Base-by-base conservation (phyloP, 2,888 invertebrate genomes). In the Homarus gammarus region DNA sequence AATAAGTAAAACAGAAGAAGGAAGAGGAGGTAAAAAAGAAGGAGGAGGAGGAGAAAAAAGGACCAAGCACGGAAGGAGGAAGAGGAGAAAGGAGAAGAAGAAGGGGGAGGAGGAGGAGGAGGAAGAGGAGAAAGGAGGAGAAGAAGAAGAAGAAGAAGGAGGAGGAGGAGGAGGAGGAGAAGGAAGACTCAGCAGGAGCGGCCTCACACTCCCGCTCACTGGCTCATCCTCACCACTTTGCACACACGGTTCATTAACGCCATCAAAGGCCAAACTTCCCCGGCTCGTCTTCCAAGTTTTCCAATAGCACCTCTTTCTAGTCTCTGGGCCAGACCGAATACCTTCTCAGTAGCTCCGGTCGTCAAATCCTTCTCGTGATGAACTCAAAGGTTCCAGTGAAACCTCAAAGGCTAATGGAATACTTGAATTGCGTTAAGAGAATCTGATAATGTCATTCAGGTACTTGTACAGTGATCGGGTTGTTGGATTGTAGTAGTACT, bases 1-100 rank as follows among this genome's bases (percentile, higher is more conserved):
- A 77, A 49, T 77, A 75, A 75, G 1, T 75, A 40, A 40, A 49
- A 75, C 40, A 40, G 49, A 75, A 75, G 75, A 8, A 75, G 75
- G 38, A 1, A 27, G 75, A 77, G 2, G 22, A 38, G 36, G 1
- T 70, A 27, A 70, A 40, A 31, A 73, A 73, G 0, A 15, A 38
- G 12, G 31, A 36, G 73, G 33, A 33, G 31, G 72, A 36, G 72
- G 31, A 0, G 33, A 33, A 38, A 33, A 68, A 15, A 72, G 38
- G 18, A 33, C 18, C 2, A 38, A 33, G 18, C 31, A 36, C 18
- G 8, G 18, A 15, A 36, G 22, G 36, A 72, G 72, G 22, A 12
- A 56, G 56, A 61, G 33, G 31, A 10, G 64, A 79, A 31, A 3
- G 3, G 40, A n/a, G 27, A 10, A 44, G 44, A 44, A 10, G 10